A percentile compares a stretch with the other conserved stretches of the same genome.
phyloP scores from a whole-genome alignment of 1,140 invertebrate genomes.

The Hylaeus anthracinus region DNA sequence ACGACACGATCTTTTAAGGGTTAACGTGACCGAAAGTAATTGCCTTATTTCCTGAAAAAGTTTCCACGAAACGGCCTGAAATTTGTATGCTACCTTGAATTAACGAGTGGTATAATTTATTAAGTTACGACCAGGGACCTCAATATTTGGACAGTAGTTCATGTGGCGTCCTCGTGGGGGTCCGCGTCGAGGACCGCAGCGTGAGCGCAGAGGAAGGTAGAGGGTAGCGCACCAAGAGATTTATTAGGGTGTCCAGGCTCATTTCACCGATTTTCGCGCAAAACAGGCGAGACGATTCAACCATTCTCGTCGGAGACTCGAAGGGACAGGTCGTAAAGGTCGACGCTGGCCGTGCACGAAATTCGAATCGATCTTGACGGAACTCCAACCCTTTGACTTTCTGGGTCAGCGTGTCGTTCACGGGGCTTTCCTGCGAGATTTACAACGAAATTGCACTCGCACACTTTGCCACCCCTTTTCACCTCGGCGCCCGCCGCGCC shows the following conservation, averaged over 20 bases:
- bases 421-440: conserved; percentile 49
- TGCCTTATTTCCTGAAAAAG: neutral
- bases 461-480: conserved; percentile 11
- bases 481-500: neutral
- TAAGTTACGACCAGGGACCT: neutral
- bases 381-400: conserved; percentile 63
- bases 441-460: conserved; percentile 55
- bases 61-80: neutral
- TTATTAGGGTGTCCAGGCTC: conserved; percentile 51
- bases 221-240: conserved; percentile 33
- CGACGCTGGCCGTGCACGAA: conserved; percentile 53
- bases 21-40: too few species aligned
- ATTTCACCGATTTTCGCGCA: conserved; percentile 65
- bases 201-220: neutral
- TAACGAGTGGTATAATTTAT: conserved; percentile 2
- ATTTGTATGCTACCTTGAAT: neutral
- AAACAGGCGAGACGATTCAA: conserved; percentile 55
- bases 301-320: conserved; percentile 47
- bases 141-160: conserved; percentile 38
- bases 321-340: conserved; percentile 57
- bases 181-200: neutral
- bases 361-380: conserved; percentile 67
- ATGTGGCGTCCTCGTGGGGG: neutral
- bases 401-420: conserved; percentile 67
- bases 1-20: too few species aligned